These are phyloP conservation scores for Lepilemur ruficaudatus DNA, from an alignment of 2,797 vertebrate genomes.

Conservation along the genomic window DNA sequence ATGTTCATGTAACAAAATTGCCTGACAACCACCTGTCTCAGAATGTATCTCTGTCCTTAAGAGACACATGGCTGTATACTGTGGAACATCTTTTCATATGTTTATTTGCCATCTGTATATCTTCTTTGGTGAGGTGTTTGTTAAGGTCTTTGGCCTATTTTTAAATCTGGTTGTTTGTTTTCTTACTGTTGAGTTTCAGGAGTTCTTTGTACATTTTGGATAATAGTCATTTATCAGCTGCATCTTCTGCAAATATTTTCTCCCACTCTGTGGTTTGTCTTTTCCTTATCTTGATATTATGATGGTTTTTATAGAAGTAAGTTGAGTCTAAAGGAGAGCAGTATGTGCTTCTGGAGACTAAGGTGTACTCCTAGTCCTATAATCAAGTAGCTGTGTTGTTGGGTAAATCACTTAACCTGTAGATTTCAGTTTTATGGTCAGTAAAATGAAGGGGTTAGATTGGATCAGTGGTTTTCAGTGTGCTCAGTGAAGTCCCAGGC, in stretches of 20 bases:
- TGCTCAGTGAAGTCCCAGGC: not conserved
- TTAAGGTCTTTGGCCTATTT: not conserved
- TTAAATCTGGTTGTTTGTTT: not conserved
- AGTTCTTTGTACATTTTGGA: not conserved
- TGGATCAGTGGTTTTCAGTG: not conserved
- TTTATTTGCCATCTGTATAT: not conserved
- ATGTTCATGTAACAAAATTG: not conserved
- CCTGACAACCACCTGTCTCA: not conserved
- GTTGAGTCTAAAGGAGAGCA: slow-evolving; percentile 9
- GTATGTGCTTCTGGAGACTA: not conserved
- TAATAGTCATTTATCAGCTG: not conserved
- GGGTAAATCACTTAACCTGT: slow-evolving; percentile 7
- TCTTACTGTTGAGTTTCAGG: not conserved
- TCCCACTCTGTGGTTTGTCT: not conserved
- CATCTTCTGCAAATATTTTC: not conserved
- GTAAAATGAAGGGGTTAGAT: slow-evolving; percentile 37
- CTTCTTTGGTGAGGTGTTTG: not conserved
- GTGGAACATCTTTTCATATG: not conserved
- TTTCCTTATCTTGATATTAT: not conserved
- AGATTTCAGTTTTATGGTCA: slow-evolving; percentile 30
- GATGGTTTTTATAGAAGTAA: slow-evolving; percentile 9
- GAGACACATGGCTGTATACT: not conserved
- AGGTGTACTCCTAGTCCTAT: not conserved
- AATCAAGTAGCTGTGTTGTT: slow-evolving; percentile 10
- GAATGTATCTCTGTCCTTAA: not conserved